Base-by-base conservation (phyloP, 2,888 invertebrate genomes). In the Clusia tigrina region DNA sequence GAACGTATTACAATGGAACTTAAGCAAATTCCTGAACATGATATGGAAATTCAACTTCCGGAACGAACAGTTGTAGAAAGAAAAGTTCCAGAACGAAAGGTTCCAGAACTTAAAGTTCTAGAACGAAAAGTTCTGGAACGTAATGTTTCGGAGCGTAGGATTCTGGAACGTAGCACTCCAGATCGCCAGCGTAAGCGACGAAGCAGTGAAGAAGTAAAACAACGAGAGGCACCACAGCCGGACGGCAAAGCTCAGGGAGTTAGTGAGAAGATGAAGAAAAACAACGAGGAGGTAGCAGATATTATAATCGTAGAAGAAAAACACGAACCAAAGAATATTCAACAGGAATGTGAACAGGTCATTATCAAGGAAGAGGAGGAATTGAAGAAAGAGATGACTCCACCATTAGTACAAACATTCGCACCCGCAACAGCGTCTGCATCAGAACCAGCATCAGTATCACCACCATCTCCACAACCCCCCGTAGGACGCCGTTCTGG, bases 121-220 rank as follows among this genome's bases (percentile, higher is more conserved):
- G n/a, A n/a, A n/a, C n/a, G n/a, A n/a, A n/a, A n/a, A n/a, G n/a
- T n/a, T n/a, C n/a, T n/a, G n/a, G n/a, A n/a, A n/a, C n/a, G n/a
- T n/a, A n/a, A n/a, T n/a, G n/a, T n/a, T n/a, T n/a, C n/a, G 24
- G 22, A n/a, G 12, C 17, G 26, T 2, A 64, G 24, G 12, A 12
- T 37, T 1, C 25, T 55, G 3, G 62, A 66, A 38, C 60, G 67
- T 2, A 60, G 51, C n/a, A 65, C 63, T 1, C 60, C 58, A 1
- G 72, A 71, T 3, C 66, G 69, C 5, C 78, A 81, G 56, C 73
- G 80, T 9, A 81, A 81, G 22, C 76, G 81, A 0, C 75, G 78
- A 2, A 81, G 77, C 32, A 81, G 79, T 51, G 81, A 79, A 46
- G 73, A 74, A 6, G 56, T 63, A 6, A 51, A 65, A 18, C 23